These are phyloP conservation scores for Oncorhynchus kisutch DNA, from an alignment of 2,113 vertebrate species.

Conservation along the genomic window DNA sequence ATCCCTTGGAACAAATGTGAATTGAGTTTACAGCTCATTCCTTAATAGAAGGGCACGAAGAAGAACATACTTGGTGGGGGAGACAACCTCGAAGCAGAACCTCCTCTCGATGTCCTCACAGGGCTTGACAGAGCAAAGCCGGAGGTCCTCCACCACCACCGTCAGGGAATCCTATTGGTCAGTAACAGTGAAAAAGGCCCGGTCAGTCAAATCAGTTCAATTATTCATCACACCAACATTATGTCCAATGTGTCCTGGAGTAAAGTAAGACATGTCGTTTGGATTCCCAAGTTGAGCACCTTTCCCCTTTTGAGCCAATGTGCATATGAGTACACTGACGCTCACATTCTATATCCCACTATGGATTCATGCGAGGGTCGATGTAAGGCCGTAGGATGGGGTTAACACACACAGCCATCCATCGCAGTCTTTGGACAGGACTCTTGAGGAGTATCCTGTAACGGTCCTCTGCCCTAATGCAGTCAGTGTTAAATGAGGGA, in stretches of 20 bases:
- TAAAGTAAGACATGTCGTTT: too few species aligned
- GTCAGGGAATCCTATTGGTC: conserved; percentile 85
- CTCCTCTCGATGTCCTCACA: conserved; percentile 96
- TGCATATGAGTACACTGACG: too few species aligned
- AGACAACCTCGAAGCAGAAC: conserved; percentile 98
- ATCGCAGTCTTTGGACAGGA: not conserved
- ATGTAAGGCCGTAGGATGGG: not conserved
- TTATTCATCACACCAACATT: not conserved
- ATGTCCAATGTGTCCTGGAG: not conserved
- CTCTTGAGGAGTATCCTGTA: not conserved
- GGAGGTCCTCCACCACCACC: conserved; percentile 93
- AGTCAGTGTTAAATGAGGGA: not conserved
- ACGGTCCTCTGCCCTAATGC: not conserved
- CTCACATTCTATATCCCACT: too few species aligned
- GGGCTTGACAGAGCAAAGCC: conserved; percentile 92
- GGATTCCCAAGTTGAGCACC: not conserved
- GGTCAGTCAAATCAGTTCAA: not conserved
- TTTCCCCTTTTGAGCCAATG: not conserved
- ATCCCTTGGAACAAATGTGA: not conserved
- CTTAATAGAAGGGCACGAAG: not conserved
- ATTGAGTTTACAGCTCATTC: not conserved
- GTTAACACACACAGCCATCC: not conserved
- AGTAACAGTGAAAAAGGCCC: not conserved
- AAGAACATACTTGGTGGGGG: conserved; percentile 88
- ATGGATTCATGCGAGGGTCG: not conserved